phyloP scores from a whole-genome alignment of 2,113 vertebrate species.

The Microtus oregoni region DNA sequence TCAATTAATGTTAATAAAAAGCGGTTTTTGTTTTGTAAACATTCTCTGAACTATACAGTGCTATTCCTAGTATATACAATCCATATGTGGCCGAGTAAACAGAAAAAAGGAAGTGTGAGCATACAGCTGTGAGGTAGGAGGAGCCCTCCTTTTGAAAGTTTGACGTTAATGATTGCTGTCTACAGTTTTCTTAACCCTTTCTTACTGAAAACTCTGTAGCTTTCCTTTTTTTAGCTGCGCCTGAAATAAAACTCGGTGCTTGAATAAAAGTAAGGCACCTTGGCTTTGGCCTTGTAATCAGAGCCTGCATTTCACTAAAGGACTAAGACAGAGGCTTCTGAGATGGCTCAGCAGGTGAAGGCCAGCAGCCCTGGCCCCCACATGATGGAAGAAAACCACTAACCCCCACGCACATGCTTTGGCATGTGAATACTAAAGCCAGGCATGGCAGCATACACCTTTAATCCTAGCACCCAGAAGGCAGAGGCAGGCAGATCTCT shows the following conservation, averaged over 20 bases:
- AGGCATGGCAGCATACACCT: not conserved
- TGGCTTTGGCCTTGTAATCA: constrained; percentile 28
- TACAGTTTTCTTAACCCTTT: constrained; percentile 4
- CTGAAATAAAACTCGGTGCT: constrained; percentile 8
- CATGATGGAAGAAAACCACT: not conserved
- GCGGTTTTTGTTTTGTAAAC: not conserved
- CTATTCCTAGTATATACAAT: constrained; percentile 6
- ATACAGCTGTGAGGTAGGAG: not conserved
- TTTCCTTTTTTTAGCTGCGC: not conserved
- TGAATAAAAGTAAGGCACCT: constrained; percentile 41
- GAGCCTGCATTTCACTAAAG: not conserved
- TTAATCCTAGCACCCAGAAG: not conserved
- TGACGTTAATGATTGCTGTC: not conserved
- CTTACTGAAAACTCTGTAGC: not conserved
- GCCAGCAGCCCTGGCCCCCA: not conserved
- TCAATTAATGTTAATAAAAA: constrained; percentile 16
- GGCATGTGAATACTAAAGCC: not conserved
- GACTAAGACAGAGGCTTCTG: not conserved
- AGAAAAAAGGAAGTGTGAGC: constrained; percentile 45
- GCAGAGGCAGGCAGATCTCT: not conserved
- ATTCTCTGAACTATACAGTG: not conserved
- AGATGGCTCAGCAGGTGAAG: not conserved
- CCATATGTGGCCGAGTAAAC: not conserved
- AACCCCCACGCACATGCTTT: not conserved
- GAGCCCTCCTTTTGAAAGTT: not conserved